Evolutionary conservation across 2,113 vertebrate species (phyloP).

Genomic region (Apaloderma vittatum): DNA sequence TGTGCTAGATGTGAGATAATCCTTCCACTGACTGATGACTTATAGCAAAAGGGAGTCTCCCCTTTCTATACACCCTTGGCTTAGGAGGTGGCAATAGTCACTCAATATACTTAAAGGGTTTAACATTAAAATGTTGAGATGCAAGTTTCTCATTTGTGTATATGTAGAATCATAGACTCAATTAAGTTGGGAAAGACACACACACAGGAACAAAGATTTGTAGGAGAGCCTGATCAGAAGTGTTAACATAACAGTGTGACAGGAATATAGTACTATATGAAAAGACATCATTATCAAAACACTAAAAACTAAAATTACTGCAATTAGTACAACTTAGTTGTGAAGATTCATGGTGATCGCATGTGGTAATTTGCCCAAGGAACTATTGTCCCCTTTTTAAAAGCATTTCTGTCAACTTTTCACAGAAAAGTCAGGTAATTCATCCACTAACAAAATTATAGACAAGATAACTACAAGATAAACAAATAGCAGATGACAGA

Average conservation of each 20-base stretch:
- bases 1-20: background rate
- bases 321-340: background rate
- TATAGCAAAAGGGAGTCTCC: conserved; percentile 25
- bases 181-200: background rate
- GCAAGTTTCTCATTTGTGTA: background rate
- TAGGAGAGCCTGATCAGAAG: background rate
- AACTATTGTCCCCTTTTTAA: background rate
- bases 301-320: conserved; percentile 20
- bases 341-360: background rate
- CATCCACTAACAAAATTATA: background rate
- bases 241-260: background rate
- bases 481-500: background rate
- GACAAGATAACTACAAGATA: background rate
- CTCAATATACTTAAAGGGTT: background rate
- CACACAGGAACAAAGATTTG: background rate
- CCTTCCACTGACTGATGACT: background rate
- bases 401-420: conserved; percentile 2
- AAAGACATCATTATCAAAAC: background rate
- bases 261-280: background rate
- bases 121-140: background rate
- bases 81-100: background rate
- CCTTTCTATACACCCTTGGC: background rate
- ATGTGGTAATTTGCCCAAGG: background rate
- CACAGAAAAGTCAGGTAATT: background rate
- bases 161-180: background rate